These are phyloP conservation scores for Oithona nana DNA, from an alignment of 2,888 invertebrate species.

Conservation along the genomic window DNA sequence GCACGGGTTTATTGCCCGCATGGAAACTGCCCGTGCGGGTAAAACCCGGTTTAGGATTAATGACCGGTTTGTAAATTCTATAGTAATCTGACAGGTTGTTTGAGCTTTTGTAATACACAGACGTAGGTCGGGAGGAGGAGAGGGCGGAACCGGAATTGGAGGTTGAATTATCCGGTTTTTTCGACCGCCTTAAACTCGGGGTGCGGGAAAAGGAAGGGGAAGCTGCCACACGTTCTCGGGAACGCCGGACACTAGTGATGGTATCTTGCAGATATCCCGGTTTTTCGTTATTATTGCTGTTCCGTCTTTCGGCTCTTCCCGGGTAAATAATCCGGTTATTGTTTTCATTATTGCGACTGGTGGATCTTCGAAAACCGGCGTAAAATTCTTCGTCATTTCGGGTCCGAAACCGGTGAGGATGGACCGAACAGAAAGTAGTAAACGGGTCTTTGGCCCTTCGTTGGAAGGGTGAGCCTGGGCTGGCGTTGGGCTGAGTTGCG, in stretches of 20 bases:
- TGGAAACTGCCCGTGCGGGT: background rate
- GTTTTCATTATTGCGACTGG: background rate
- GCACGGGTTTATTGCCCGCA: background rate
- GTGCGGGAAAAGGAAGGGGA: background rate
- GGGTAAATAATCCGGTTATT: background rate
- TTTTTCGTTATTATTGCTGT: background rate
- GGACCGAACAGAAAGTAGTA: background rate
- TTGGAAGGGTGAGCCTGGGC: background rate
- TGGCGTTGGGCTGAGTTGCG: too few relatives aligned
- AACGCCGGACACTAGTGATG: background rate
- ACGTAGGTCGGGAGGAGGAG: background rate
- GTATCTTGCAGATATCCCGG: conserved; percentile 10
- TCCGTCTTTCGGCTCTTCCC: background rate
- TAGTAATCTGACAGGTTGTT: background rate
- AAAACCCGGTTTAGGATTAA: background rate
- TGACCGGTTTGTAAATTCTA: background rate
- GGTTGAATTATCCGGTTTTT: too few relatives aligned
- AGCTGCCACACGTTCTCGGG: background rate
- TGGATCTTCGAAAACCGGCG: conserved; percentile 2
- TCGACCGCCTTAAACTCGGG: background rate
- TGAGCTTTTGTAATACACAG: background rate
- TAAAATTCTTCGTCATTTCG: conserved; percentile 14
- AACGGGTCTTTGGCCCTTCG: background rate
- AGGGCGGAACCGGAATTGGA: background rate
- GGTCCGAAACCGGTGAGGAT: background rate